Conservation (phyloP, 2,888 invertebrate species). For the Diarsia mendica region DNA sequence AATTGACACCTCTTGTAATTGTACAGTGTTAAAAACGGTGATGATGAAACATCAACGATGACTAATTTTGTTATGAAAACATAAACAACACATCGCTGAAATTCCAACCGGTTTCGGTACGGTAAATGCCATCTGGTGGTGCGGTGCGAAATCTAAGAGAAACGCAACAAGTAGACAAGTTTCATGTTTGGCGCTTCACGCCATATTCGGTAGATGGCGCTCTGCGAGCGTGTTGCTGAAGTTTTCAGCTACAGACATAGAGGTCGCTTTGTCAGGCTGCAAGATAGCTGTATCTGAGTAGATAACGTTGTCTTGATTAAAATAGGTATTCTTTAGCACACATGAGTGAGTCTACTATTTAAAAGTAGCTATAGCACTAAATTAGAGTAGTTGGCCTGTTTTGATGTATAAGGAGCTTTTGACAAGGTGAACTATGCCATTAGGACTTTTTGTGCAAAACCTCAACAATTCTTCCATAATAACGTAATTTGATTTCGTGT, state of each 20-base stretch:
- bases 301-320: neutral
- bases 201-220: constrained; percentile 52
- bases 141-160: neutral
- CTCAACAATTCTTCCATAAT: neutral
- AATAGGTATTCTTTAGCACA: neutral
- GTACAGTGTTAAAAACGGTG: constrained; percentile 34
- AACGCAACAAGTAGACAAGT: neutral
- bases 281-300: neutral
- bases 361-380: neutral
- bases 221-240: constrained; percentile 4
- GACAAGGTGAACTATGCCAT: neutral
- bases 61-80: constrained; percentile 44
- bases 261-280: constrained; percentile 28
- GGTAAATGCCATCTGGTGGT: constrained; percentile 50
- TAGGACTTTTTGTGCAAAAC: neutral
- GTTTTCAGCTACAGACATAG: constrained; percentile 22
- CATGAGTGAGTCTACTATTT: too few species aligned
- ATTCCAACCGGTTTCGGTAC: neutral
- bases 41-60: constrained; percentile 48
- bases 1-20: constrained; percentile 40
- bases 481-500: neutral
- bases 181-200: neutral
- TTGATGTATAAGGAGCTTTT: constrained; percentile 13
- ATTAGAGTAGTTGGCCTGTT: neutral
- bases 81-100: constrained; percentile 14